Evolutionary conservation across 2,797 vertebrate genomes (phyloP), one percentile per base, ranked within the genome.

Genomic region (Oreochromis mossambicus): DNA sequence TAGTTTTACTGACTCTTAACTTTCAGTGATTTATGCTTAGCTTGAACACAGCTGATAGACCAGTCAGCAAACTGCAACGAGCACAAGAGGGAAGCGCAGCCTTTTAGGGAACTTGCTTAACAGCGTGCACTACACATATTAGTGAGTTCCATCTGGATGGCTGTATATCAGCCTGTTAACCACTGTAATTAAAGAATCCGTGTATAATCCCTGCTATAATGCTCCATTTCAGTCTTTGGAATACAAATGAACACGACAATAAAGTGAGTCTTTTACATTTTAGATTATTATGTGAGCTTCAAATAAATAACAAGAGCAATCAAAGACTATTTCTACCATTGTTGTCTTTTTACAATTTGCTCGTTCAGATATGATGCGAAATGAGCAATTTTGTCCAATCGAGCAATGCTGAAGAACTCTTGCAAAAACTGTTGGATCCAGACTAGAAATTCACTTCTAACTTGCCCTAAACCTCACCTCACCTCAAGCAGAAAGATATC

Each of bases 21-120:
- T 70, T 85, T 82, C 77, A 50, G 55, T 79, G 81, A 78, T 85
- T 84, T 50, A 88, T 76, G 84, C 19, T 82, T 76, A 55, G 21
- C 75, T 50, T 32, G 46, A 34, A 38, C 11, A 12, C 11, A 41
- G 52, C 75, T 56, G n/a, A 82, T 3, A 68, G 66, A 38, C 8
- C 3, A 13, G 68, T 56, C 56, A 76, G 32, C 36, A 55, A 89
- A 29, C 63, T 32, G 24, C 58, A 68, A 11, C 4, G 3, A 78
- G 41, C 29, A 29, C 54, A 6, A 58, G 38, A 70, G 26, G 21
- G 81, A 32, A 15, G 26, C 8, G 26, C 34, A 68, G 43, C 54
- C 43, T 75, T 50, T 51, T 79, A 19, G 66, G 43, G 79, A 82
- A 54, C 55, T 32, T 48, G 8, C 5, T 51, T n/a, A 46, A 41